phyloP scores from a whole-genome alignment of 2,888 invertebrate genomes.

The Mythimna ferrago region DNA sequence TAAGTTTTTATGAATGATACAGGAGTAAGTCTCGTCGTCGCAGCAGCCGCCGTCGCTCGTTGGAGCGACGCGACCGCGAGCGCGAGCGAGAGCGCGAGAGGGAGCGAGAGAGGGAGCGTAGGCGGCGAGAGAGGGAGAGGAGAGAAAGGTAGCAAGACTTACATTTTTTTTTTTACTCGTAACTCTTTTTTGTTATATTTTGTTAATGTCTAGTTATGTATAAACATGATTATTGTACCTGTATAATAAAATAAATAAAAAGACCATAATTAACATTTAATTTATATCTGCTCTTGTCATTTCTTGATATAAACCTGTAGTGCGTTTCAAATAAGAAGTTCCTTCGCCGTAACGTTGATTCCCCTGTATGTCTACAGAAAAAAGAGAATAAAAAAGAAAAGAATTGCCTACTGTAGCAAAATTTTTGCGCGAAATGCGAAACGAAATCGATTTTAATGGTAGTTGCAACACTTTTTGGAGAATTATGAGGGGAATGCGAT shows the following conservation, averaged over 20 bases:
- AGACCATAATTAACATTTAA: constrained; percentile 4
- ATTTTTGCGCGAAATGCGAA: no score
- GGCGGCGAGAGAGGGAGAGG: constrained; percentile 83
- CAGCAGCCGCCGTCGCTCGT: constrained; percentile 84
- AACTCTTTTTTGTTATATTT: neutral
- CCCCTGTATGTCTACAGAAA: no score
- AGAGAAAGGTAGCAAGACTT: constrained; percentile 76
- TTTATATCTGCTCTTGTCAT: constrained; percentile 16
- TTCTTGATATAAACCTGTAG: constrained; percentile 5
- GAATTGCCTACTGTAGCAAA: no score
- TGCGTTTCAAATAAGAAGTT: no score
- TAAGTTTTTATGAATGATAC: constrained; percentile 19
- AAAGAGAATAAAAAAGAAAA: no score
- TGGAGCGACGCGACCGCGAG: constrained; percentile 86
- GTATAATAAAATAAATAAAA: constrained; percentile 6
- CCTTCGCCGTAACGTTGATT: no score
- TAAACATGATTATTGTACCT: constrained; percentile 22
- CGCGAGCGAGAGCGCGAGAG: constrained; percentile 82
- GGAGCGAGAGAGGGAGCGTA: constrained; percentile 77
- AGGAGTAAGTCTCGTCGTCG: constrained; percentile 87
- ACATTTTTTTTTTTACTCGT: constrained; percentile 1
- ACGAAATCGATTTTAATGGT: no score
- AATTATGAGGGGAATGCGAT: no score
- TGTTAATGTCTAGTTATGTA: constrained; percentile 14
- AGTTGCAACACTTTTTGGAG: no score